Percentiles rank a stretch among this genome's conserved stretches.
Evolutionary conservation across 2,113 vertebrate genomes (phyloP).

Genomic region (Grammomys surdaster): DNA sequence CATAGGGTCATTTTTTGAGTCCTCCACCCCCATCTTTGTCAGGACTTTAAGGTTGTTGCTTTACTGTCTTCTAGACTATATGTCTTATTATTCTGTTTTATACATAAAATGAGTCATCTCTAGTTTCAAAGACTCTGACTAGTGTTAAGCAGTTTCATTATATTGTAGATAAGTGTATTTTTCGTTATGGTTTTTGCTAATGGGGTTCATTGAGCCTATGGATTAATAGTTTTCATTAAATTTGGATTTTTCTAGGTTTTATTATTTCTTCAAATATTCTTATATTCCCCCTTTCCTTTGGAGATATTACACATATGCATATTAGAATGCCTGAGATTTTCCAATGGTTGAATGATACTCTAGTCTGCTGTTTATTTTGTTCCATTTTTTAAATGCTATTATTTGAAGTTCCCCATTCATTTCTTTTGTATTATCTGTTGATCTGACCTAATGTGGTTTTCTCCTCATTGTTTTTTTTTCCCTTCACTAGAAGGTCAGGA

Average conservation of each 20-base stretch:
- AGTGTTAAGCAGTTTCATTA: not conserved
- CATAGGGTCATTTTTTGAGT: not conserved
- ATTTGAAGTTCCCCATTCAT: not conserved
- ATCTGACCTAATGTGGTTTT: not conserved
- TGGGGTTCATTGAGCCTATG: not conserved
- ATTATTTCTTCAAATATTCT: not conserved
- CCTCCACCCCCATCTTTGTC: not conserved
- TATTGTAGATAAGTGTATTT: not conserved
- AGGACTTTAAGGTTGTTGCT: not conserved
- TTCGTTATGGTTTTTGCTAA: not conserved
- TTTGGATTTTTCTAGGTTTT: not conserved
- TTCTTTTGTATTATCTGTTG: not conserved
- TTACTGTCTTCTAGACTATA: not conserved
- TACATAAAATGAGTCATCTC: not conserved
- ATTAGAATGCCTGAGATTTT: not conserved
- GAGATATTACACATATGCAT: not conserved
- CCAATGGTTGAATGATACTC: not conserved
- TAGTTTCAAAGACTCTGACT: not conserved
- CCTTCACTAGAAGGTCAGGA: not conserved
- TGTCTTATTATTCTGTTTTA: not conserved
- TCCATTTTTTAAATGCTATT: not conserved
- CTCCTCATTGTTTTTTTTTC: not conserved
- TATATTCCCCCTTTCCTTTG: not conserved
- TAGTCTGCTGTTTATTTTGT: not conserved
- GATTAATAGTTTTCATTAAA: not conserved